Evolutionary conservation across 2,888 invertebrate species (phyloP).

Genomic region (Aspidiotus destructor): DNA sequence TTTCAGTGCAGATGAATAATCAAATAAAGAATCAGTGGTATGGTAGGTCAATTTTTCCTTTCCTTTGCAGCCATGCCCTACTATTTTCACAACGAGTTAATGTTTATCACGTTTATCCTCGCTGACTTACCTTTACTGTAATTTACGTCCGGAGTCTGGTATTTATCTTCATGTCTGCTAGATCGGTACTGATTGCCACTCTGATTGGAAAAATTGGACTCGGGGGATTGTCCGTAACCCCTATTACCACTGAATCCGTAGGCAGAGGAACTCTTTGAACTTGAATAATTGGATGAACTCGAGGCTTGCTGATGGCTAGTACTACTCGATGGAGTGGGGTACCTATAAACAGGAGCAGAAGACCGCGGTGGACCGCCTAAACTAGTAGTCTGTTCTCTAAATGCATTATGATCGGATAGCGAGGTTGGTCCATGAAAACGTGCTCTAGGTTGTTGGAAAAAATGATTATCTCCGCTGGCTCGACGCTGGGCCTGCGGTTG

Average conservation of each 20-base stretch:
- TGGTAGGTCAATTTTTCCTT: no score
- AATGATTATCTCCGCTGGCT: constrained; percentile 23
- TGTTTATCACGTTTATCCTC: neutral
- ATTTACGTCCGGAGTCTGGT: constrained; percentile 20
- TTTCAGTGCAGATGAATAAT: no score
- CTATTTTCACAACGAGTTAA: no score
- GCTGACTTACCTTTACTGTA: constrained; percentile 15
- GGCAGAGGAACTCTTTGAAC: neutral
- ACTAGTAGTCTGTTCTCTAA: neutral
- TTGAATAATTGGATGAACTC: neutral
- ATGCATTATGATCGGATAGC: constrained; percentile 5
- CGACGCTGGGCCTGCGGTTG: constrained; percentile 23
- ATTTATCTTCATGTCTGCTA: constrained; percentile 22
- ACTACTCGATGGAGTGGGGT: neutral
- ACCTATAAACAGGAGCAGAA: neutral
- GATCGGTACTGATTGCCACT: neutral
- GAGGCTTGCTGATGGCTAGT: neutral
- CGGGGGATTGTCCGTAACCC: constrained; percentile 36
- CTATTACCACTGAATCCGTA: constrained; percentile 35
- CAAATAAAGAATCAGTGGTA: no score
- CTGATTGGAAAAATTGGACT: no score
- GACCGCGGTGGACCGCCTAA: neutral
- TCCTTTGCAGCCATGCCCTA: no score
- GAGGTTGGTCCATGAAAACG: constrained; percentile 33
- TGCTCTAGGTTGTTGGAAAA: constrained; percentile 34